phyloP scores from a whole-genome alignment of 2,888 invertebrate species.

The Trisateles emortualis region DNA sequence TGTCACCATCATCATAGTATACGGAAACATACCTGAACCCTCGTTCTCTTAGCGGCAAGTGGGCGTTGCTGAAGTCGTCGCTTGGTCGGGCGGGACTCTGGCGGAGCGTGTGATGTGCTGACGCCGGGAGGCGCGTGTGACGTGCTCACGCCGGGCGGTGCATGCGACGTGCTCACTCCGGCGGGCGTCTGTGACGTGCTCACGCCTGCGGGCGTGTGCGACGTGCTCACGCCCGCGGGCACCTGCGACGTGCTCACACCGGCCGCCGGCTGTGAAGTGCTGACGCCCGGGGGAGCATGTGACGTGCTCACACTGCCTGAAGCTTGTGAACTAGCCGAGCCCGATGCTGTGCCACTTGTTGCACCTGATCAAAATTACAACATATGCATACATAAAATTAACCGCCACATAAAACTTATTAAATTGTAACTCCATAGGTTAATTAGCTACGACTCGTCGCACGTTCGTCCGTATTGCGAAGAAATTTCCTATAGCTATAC shows the following conservation, averaged over 20 bases:
- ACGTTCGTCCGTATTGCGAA: too few species aligned
- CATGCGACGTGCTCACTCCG: constrained; percentile 60
- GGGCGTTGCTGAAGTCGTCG: constrained; percentile 75
- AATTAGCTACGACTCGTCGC: too few species aligned
- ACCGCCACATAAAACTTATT: too few species aligned
- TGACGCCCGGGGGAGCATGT: constrained; percentile 58
- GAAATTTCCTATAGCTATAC: too few species aligned
- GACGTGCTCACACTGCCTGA: constrained; percentile 61
- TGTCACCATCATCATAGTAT: background rate
- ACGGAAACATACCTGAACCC: constrained; percentile 77
- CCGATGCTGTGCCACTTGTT: constrained; percentile 51
- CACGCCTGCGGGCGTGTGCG: constrained; percentile 53
- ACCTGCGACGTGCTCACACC: constrained; percentile 60
- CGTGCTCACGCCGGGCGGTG: constrained; percentile 52
- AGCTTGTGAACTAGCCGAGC: constrained; percentile 52
- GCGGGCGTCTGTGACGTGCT: constrained; percentile 57
- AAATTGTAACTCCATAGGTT: too few species aligned
- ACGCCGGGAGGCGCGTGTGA: constrained; percentile 57
- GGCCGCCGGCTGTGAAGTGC: constrained; percentile 57
- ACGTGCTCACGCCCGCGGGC: constrained; percentile 58
- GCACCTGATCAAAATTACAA: constrained; percentile 36
- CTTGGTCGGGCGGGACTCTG: constrained; percentile 73
- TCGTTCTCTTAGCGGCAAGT: constrained; percentile 83
- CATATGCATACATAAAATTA: too few species aligned
- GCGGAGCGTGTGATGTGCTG: constrained; percentile 70